Percentiles rank a stretch among this genome's conserved stretches.
These are phyloP conservation scores for Mesocricetus auratus DNA, from an alignment of 2,113 vertebrate species.

Conservation along the genomic window DNA sequence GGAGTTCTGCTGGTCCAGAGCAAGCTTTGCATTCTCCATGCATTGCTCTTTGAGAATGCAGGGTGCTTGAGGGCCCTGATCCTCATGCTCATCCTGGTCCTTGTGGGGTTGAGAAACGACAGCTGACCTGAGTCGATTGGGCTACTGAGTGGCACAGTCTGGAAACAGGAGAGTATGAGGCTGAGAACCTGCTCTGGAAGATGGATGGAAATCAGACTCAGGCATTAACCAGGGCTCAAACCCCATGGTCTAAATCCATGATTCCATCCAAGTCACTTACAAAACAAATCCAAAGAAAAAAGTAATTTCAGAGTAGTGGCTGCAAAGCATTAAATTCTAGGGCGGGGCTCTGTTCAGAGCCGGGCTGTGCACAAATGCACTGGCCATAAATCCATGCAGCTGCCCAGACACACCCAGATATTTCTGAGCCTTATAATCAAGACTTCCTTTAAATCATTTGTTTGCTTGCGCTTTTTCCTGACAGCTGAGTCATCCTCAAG, in stretches of 20 bases:
- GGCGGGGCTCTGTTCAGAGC: background rate
- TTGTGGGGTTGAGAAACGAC: background rate
- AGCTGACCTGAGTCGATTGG: background rate
- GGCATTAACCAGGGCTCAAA: background rate
- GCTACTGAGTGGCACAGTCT: too few relatives aligned
- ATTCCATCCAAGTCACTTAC: background rate
- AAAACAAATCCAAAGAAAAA: constrained; percentile 19
- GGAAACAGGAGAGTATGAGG: background rate
- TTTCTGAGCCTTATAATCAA: background rate
- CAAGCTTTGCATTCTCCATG: background rate
- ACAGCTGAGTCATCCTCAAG: background rate
- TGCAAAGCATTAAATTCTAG: constrained; percentile 42
- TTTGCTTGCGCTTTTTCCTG: background rate
- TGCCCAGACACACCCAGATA: background rate
- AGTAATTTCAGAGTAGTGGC: background rate
- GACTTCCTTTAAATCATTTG: background rate
- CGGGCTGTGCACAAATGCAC: background rate
- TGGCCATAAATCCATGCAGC: background rate
- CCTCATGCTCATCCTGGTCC: background rate
- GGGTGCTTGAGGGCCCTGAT: rapidly evolving
- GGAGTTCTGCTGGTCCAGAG: background rate
- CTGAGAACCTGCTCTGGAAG: background rate
- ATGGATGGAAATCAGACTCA: background rate
- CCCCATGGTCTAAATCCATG: background rate
- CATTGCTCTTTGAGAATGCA: background rate